Base-by-base conservation (phyloP, 2,113 vertebrate species). In the Ophthalmotilapia sp. region DNA sequence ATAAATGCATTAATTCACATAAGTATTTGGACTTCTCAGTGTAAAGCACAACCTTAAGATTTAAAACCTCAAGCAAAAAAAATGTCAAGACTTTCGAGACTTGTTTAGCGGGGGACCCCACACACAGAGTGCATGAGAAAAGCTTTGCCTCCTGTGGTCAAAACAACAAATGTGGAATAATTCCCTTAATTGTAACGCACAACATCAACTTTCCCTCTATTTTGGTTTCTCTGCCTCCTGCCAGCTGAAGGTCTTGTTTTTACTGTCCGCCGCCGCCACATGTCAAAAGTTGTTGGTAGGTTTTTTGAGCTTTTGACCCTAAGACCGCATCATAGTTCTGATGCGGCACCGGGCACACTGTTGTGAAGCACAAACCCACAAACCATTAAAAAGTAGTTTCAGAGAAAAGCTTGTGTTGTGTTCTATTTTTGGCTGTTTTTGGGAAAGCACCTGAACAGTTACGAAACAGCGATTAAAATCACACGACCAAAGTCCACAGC, bases 211-310 rank as follows among this genome's bases (percentile, higher is more conserved):
- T 23, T 40, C 11, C n/a, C 23, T 70, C n/a, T 14, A 9, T 21
- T 42, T 70, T 23, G 12, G 7, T 9, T 42, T 42, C n/a, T n/a
- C 12, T 70, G 65, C 38, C n/a, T 23, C 36, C 36, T 42, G n/a
- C 65, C 36, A 40, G 62, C 62, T 14, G 4, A 38, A 70, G n/a
- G 65, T 14, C 65, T 70, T 14, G n/a, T 70, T 70, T 42, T 9
- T 23, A 23, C 38, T 3, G n/a, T 21, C 36, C 1, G 3, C 4
- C 1, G 0, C 36, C 2, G 6, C 12, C 1, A 21, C 62, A 14
- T 40, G 62, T 40, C 62, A 70, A 23, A 42, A 14, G 19, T 21
- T 23, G 58, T 19, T 62, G 58, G 17, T 62, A 9, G 7, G 36
- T 23, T 40, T 42, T 5, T 70, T 40, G 62, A 40, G 36, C 36